phyloP scores from a whole-genome alignment of 2,113 vertebrate species.

The Herpailurus yagouaroundi region DNA sequence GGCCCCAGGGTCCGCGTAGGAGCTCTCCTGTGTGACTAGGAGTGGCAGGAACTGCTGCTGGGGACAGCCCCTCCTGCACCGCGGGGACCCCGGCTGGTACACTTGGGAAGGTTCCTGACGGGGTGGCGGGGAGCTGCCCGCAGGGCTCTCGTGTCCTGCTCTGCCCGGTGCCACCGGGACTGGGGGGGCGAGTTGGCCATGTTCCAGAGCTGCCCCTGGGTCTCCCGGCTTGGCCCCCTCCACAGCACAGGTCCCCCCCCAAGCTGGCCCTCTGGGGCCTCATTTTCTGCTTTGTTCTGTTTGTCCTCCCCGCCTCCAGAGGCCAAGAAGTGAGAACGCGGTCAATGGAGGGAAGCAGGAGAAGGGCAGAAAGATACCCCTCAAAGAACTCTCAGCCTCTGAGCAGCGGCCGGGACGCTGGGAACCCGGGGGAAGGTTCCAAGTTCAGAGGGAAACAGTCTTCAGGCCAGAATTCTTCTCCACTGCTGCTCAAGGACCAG shows the following conservation, averaged over 20 bases:
- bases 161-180: fast-evolving
- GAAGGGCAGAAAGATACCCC: too few relatives aligned
- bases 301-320: background rate
- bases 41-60: fast-evolving
- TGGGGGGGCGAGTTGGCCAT: background rate
- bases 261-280: background rate
- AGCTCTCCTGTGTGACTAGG: fast-evolving
- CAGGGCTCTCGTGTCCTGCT: background rate
- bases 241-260: background rate
- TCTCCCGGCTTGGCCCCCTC: too few relatives aligned
- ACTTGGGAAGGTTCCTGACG: background rate
- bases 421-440: background rate
- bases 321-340: background rate
- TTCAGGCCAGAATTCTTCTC: fast-evolving
- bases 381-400: background rate
- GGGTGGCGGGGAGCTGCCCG: background rate
- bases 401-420: fast-evolving
- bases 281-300: background rate
- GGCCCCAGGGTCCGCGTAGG: fast-evolving
- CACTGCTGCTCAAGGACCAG: fast-evolving
- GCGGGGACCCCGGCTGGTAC: too few relatives aligned
- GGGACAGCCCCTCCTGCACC: background rate
- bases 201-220: background rate
- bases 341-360: background rate
- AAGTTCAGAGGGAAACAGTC: fast-evolving